Evolutionary conservation across 2,888 invertebrate species (phyloP).

Genomic region (Lottia scabra): DNA sequence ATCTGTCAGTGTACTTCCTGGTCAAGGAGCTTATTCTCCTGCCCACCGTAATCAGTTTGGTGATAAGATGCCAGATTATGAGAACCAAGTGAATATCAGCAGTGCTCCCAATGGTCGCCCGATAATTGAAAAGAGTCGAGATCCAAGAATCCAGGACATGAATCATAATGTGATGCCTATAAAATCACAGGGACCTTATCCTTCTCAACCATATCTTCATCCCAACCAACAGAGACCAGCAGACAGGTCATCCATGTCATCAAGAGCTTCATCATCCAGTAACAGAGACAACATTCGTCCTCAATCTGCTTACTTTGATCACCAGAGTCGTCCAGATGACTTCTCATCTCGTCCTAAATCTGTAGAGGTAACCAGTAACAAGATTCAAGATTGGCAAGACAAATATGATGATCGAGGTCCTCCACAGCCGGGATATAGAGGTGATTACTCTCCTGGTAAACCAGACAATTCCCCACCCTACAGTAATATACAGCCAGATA

Average conservation of each 20-base stretch:
- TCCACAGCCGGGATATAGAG: constrained; percentile 1
- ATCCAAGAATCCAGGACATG: constrained; percentile 19
- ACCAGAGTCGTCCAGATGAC: constrained; percentile 43
- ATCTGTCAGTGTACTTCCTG: constrained; percentile 49
- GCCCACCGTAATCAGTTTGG: constrained; percentile 33
- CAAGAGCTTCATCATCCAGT: constrained; percentile 41
- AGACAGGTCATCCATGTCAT: constrained; percentile 44
- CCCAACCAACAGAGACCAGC: constrained; percentile 28
- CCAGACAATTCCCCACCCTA: constrained; percentile 26
- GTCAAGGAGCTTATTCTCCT: constrained; percentile 21
- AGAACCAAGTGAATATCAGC: constrained; percentile 51
- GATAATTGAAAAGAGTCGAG: constrained; percentile 9
- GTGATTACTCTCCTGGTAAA: background rate
- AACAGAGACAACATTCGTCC: constrained; percentile 49
- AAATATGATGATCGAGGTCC: constrained; percentile 41
- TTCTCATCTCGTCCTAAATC: constrained; percentile 49
- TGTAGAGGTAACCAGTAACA: constrained; percentile 51
- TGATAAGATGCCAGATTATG: constrained; percentile 52
- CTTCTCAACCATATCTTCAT: constrained; percentile 30
- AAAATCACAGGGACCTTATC: constrained; percentile 33
- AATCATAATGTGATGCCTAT: constrained; percentile 24
- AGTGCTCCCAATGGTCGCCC: constrained; percentile 5
- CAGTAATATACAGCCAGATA: constrained; percentile 36
- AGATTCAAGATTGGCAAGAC: constrained; percentile 60
- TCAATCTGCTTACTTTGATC: constrained; percentile 53